Base-by-base conservation (phyloP, 2,113 vertebrate genomes). In the Promerops cafer region DNA sequence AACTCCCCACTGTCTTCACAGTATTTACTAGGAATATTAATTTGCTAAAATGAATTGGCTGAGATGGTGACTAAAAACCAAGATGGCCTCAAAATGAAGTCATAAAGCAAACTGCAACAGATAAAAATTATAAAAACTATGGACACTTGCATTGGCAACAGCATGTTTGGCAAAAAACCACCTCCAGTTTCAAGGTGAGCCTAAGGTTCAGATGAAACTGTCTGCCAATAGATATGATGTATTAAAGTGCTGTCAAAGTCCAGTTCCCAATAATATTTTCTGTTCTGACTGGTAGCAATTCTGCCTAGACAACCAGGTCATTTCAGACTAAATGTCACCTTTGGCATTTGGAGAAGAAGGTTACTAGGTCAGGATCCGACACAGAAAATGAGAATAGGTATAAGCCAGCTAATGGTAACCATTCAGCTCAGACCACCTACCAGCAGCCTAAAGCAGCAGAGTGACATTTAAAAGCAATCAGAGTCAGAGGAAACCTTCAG, bases 381-480 rank as follows among this genome's bases (percentile, higher is more conserved):
- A 77, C 0, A 16, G 79, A 83, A 90, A 81, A 82, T 54, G 69
- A 65, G 47, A 39, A 27, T 42, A 79, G 70, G 60, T 96, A 88
- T 28, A 78, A 93, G 39, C 20, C 64, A 66, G 37, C 44, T 61
- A 40, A 81, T 61, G 69, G 76, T 26, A 79, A 88, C 72, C 81
- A 88, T 60, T 70, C 61, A 79, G 61, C 78, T 83, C 71, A 59
- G 71, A 83, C 45, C 88, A 87, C 83, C 66, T 87, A 66, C 69
- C 33, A 71, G 70, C 50, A 89, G 89, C 92, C 87, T 49, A 10
- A 40, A 90, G 92, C 92, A 83, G 80, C 49, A 85, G 77, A 63
- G 31, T 83, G 90, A 63, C 82, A 72, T 90, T 95, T 96, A 89
- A 93, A 94, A 95, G 91, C 83, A 82, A 81, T 68, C 76, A 72